Evolutionary conservation across 92 coral and sea anemone genomes (phyloP).

Genomic region (Paragorgia papillata): DNA sequence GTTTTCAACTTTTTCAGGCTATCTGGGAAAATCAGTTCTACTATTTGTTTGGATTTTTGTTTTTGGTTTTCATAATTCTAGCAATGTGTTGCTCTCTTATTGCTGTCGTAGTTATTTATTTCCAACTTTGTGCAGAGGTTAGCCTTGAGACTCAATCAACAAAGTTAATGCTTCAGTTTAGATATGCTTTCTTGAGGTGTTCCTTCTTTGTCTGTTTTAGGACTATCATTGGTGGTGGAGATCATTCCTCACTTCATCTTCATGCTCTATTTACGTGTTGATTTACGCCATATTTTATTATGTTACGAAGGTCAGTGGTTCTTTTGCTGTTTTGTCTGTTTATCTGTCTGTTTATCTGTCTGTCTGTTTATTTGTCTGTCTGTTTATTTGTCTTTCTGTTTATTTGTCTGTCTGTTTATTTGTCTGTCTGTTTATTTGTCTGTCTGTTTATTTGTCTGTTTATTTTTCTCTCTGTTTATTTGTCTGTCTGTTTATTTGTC

Average conservation of each 20-base stretch:
- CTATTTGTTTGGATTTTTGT: constrained; percentile 95
- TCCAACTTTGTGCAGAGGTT: constrained; percentile 97
- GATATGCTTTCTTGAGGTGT: background rate
- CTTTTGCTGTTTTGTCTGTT: background rate
- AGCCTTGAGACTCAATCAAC: background rate
- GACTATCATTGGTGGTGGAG: constrained; percentile 99
- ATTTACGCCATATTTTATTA: constrained; percentile 92
- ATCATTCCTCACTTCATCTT: constrained; percentile 92
- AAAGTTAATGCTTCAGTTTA: background rate
- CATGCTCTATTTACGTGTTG: constrained; percentile 92
- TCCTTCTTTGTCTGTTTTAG: constrained; percentile 49
- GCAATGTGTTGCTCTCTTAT: constrained; percentile 94
- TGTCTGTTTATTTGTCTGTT: too few relatives aligned
- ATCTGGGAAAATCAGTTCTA: constrained; percentile 99
- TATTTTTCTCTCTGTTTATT: too few relatives aligned
- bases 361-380: too few relatives aligned
- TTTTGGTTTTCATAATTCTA: constrained; percentile 89
- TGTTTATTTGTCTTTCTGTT: too few relatives aligned
- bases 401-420: too few relatives aligned
- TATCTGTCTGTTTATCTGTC: too few relatives aligned
- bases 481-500: too few relatives aligned
- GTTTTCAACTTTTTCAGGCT: constrained; percentile 63
- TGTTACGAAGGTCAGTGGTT: constrained; percentile 79
- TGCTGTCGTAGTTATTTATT: constrained; percentile 92
- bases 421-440: too few relatives aligned